A percentile compares a stretch with the other conserved stretches of the same genome.
phyloP scores from a whole-genome alignment of 2,113 vertebrate species.

The Gambusia holbrooki region DNA sequence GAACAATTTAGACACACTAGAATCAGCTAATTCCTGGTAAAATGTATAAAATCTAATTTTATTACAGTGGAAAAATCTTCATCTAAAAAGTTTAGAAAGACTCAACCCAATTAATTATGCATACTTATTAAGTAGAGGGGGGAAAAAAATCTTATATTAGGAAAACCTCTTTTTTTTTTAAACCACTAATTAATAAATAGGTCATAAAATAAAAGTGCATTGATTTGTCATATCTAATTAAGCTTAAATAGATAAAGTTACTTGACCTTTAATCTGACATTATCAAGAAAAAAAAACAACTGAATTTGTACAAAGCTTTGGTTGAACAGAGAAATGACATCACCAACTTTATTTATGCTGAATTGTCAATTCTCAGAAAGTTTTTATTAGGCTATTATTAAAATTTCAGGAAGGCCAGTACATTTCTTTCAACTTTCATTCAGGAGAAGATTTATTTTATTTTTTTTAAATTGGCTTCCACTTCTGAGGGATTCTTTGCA shows the following conservation, averaged over 20 bases:
- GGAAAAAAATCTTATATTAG: too few relatives aligned
- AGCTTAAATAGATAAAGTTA: neutral
- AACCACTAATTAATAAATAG: neutral
- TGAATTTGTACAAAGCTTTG: neutral
- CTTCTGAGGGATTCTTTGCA: conserved; percentile 1
- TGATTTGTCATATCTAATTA: neutral
- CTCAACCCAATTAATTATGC: too few relatives aligned
- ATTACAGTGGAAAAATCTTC: neutral
- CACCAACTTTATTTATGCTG: neutral
- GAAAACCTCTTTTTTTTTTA: too few relatives aligned
- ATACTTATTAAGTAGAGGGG: too few relatives aligned
- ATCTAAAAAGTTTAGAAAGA: too few relatives aligned
- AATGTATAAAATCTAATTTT: neutral
- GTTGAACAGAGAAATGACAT: too few relatives aligned
- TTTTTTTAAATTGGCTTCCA: neutral
- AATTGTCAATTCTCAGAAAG: neutral
- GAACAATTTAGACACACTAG: neutral
- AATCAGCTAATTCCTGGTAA: neutral
- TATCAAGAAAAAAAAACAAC: neutral
- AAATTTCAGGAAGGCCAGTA: too few relatives aligned
- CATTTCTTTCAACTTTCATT: neutral
- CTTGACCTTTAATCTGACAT: neutral
- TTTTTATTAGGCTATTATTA: neutral
- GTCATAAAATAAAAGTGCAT: too few relatives aligned
- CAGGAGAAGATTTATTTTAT: neutral